These are phyloP conservation scores for Propsilocerus akamusi DNA, from an alignment of 1,140 invertebrate species.

Conservation along the genomic window DNA sequence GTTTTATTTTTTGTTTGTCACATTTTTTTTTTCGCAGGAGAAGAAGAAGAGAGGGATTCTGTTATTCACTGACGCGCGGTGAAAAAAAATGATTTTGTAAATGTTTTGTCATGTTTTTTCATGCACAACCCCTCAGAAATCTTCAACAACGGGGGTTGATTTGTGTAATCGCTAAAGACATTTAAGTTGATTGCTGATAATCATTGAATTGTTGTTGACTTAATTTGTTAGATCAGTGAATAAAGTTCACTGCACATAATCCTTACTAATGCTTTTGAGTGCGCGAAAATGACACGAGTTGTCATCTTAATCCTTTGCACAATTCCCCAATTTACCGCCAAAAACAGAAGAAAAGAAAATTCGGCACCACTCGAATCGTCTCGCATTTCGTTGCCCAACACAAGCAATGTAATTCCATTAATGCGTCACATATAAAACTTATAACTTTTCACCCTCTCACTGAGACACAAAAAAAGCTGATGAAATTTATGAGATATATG, in stretches of 20 bases:
- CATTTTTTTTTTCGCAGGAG: no score
- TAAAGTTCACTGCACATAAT: not conserved
- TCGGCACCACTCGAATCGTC: not conserved
- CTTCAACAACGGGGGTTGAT: not conserved
- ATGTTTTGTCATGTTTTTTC: not conserved
- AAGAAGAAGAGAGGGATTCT: no score
- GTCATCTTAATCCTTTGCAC: not conserved
- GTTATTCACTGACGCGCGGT: no score
- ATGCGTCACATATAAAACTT: no score
- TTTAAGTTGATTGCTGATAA: conserved; percentile 3
- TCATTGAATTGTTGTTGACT: not conserved
- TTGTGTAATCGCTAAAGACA: not conserved
- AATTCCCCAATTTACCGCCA: not conserved
- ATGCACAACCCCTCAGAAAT: not conserved
- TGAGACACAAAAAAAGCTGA: no score
- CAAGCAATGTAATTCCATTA: no score
- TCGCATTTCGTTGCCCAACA: not conserved
- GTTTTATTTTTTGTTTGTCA: no score
- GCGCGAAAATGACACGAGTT: not conserved
- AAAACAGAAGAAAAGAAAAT: not conserved
- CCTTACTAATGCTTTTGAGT: not conserved
- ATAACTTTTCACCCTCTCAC: no score
- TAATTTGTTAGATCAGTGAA: conserved; percentile 1
- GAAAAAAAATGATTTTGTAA: conserved; percentile 2
- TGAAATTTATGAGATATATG: no score